A percentile compares a stretch with the other conserved stretches of the same genome.
Evolutionary conservation across 2,888 invertebrate species (phyloP).

Genomic region (Drosophila buzzatii): DNA sequence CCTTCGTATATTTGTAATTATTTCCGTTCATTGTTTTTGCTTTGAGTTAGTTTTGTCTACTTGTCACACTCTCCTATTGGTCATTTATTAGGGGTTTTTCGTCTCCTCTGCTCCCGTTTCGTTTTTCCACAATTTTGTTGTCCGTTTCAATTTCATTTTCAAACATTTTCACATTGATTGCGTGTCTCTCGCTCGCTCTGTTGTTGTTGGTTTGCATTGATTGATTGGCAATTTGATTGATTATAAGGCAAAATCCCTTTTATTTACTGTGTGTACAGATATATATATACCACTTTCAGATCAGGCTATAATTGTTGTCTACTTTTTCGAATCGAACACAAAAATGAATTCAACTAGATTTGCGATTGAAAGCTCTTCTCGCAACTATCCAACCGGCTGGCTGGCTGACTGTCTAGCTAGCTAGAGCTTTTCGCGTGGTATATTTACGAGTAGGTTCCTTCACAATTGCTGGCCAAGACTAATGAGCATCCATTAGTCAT

Average conservation of each 20-base stretch:
- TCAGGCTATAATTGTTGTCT: conserved; percentile 46
- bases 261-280: conserved; percentile 19
- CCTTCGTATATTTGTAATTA: conserved; percentile 48
- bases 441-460: conserved; percentile 38
- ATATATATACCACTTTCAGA: not conserved
- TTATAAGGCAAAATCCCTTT: conserved; percentile 66
- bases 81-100: not conserved
- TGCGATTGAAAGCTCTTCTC: conserved; percentile 5
- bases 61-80: conserved; percentile 21
- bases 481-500: conserved; percentile 74
- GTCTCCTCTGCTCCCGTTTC: not conserved
- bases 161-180: conserved; percentile 59
- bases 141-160: conserved; percentile 71
- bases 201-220: conserved; percentile 59
- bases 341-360: conserved; percentile 4
- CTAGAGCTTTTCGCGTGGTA: conserved; percentile 15
- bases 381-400: conserved; percentile 3
- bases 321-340: conserved; percentile 24
- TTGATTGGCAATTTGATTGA: conserved; percentile 81
- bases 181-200: conserved; percentile 35
- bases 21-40: conserved; percentile 62
- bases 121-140: conserved; percentile 56
- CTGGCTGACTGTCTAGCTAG: not conserved
- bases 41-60: conserved; percentile 17
- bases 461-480: conserved; percentile 59